phyloP scores from a whole-genome alignment of 2,113 vertebrate species.

The Cinclus cinclus region DNA sequence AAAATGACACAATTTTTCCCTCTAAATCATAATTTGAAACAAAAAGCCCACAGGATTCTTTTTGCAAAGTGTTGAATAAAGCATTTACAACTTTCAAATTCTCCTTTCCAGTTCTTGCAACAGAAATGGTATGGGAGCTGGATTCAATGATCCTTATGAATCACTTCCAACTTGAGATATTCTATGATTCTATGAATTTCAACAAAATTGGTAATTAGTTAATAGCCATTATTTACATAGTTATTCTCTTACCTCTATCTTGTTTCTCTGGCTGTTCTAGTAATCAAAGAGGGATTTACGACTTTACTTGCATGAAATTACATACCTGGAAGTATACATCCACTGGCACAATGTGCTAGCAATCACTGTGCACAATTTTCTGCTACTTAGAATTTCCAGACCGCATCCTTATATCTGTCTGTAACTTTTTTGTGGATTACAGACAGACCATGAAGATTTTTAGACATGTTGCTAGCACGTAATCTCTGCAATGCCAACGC shows the following conservation, averaged over 20 bases:
- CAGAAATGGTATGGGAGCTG: background rate
- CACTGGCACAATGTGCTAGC: background rate
- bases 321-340: background rate
- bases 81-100: background rate
- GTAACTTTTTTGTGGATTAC: background rate
- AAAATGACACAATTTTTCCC: background rate
- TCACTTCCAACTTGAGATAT: background rate
- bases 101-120: background rate
- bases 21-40: background rate
- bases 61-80: background rate
- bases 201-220: background rate
- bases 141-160: background rate
- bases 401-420: background rate
- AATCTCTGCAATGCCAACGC: background rate
- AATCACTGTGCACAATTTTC: background rate
- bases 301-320: background rate
- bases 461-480: background rate
- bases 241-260: background rate
- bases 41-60: background rate
- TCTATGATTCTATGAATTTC: background rate
- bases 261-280: background rate
- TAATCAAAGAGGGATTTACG: background rate
- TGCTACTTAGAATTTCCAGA: background rate
- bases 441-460: background rate
- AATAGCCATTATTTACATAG: background rate